Evolutionary conservation across 1,140 invertebrate genomes (phyloP).

Genomic region (Brachionus koreanus): DNA sequence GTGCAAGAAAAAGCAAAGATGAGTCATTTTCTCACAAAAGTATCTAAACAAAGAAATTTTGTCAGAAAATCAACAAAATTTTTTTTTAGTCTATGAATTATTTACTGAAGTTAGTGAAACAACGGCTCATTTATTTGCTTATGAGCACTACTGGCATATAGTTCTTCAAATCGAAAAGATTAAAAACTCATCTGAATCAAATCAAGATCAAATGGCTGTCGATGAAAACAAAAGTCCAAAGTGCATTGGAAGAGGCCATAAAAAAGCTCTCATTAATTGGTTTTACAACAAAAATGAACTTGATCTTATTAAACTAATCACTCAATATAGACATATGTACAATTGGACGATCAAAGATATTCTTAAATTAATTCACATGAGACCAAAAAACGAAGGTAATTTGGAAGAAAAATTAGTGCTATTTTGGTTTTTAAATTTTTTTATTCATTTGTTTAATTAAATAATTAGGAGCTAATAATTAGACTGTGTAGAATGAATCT

Average conservation of each 20-base stretch:
- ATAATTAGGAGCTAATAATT: no score
- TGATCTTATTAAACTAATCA: neutral
- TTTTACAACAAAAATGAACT: neutral
- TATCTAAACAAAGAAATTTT: neutral
- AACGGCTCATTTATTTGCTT: neutral
- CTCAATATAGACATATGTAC: neutral
- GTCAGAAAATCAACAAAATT: neutral
- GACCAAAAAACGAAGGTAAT: constrained; percentile 20
- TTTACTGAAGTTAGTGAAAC: constrained; percentile 2
- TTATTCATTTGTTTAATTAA: neutral
- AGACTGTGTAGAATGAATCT: no score
- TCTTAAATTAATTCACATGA: constrained; percentile 25
- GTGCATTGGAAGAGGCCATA: constrained; percentile 11
- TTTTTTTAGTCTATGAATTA: neutral
- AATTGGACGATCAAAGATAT: constrained; percentile 29
- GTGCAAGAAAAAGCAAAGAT: constrained; percentile 1
- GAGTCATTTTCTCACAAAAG: constrained; percentile 6
- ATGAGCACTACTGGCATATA: neutral
- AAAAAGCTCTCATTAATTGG: constrained; percentile 25
- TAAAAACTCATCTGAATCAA: neutral
- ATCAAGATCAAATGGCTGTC: neutral
- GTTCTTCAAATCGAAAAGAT: neutral
- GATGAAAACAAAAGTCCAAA: neutral
- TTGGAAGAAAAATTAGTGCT: neutral
- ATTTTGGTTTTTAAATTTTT: neutral